Evolutionary conservation across 2,888 invertebrate genomes (phyloP), one percentile per base, ranked within the genome.

Genomic region (Himalopsyche anomala): DNA sequence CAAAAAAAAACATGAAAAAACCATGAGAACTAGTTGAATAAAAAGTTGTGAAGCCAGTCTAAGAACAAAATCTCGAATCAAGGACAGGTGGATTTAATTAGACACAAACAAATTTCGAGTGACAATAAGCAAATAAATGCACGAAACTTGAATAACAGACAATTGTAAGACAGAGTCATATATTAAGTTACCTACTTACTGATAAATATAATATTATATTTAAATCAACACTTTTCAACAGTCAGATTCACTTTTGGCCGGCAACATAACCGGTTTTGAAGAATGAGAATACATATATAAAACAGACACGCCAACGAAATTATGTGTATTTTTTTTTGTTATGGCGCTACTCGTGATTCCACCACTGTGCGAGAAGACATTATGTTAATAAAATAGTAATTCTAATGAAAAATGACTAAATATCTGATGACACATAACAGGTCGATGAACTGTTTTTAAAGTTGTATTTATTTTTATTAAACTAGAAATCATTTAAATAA

Each of bases 321-420:
- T 74, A 74, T 36, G 74, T 36, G 36, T 69, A 36, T 36, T 28
- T 4, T 74, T 36, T 19, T 74, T 74, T 36, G 38, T 74, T 15
- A 36, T 38, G 74, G 36, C 74, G 74, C 74, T 74, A 36, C 62
- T 62, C 5, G 36, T 12, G 74, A 28, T 28, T 51, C 51, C 15
- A 15, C 4, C 12, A 5, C 36, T 38, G 74, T 12, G 74, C 36
- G 74, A 74, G 74, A 74, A 74, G 36, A 28, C 12, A 15, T 74
- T 74, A 74, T 74, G 74, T 74, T 74, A 74, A 74, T 74, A 74
- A 36, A 36, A 74, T 74, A 36, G 28, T 74, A 74, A 74, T 36
- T 74, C 36, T 11, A 4, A 36, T 36, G 74, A 74, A 74, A 74
- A 74, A 74, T 74, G 62, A 62, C 62, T 62, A 74, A 28, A 74